Percentiles rank a stretch among this genome's conserved stretches.
phyloP scores from a whole-genome alignment of 1,140 invertebrate species.

The Philotrypesis tridentata region DNA sequence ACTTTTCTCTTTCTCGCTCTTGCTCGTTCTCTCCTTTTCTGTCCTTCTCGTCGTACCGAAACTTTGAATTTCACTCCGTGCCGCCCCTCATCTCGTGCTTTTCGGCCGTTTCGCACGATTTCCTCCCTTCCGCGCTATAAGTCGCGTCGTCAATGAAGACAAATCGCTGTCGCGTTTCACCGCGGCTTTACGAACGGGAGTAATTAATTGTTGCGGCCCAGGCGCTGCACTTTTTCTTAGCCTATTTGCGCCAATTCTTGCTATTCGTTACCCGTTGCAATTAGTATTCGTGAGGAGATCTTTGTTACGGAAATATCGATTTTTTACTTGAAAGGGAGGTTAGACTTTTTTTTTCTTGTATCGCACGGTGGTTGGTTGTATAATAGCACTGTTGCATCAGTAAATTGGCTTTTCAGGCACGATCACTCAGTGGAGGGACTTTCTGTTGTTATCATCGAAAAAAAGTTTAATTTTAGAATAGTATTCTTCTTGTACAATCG shows the following conservation, averaged over 20 bases:
- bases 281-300: conserved; percentile 25
- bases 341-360: too few species aligned
- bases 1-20: background rate
- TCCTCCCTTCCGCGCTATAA: conserved; percentile 54
- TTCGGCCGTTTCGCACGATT: background rate
- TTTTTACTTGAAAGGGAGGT: background rate
- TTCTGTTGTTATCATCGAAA: too few species aligned
- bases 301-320: conserved; percentile 3
- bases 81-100: background rate
- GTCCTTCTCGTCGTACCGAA: background rate
- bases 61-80: conserved; percentile 6
- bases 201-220: conserved; percentile 62
- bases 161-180: conserved; percentile 60
- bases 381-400: too few species aligned
- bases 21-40: background rate
- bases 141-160: conserved; percentile 66
- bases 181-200: conserved; percentile 57
- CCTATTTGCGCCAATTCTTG: background rate
- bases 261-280: conserved; percentile 36
- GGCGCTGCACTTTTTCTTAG: conserved; percentile 34
- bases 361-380: too few species aligned
- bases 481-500: too few species aligned
- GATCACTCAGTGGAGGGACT: too few species aligned
- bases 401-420: too few species aligned
- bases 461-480: too few species aligned